Percentiles rank a stretch among this genome's conserved stretches.
These are phyloP conservation scores for Neosilurus mollespiculum DNA, from an alignment of 2,797 vertebrate species.

Conservation along the genomic window DNA sequence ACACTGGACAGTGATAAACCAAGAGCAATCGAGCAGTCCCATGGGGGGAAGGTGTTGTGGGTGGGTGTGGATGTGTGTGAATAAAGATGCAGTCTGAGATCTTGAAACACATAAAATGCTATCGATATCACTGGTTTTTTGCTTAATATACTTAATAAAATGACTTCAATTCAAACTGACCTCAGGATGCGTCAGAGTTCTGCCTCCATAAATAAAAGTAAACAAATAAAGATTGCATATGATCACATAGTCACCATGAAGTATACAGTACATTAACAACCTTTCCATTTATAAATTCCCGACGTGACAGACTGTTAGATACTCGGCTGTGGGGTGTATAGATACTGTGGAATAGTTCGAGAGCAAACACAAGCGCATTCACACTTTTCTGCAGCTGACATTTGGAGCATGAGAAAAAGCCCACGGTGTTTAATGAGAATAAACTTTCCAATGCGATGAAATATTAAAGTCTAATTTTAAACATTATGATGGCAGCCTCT, in stretches of 20 bases:
- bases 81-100: slow-evolving; percentile 43
- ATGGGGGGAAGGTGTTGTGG: slow-evolving; percentile 13
- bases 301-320: slow-evolving; percentile 28
- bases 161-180: not conserved
- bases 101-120: slow-evolving; percentile 28
- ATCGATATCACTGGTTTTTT: slow-evolving; percentile 11
- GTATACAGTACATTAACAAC: slow-evolving; percentile 27
- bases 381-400: slow-evolving; percentile 82
- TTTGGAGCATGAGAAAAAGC: slow-evolving; percentile 79
- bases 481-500: slow-evolving; percentile 70
- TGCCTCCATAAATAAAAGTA: not conserved
- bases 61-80: slow-evolving; percentile 13
- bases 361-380: slow-evolving; percentile 71
- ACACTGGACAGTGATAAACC: slow-evolving; percentile 66
- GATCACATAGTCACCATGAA: not conserved
- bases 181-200: slow-evolving; percentile 22
- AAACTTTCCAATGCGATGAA: slow-evolving; percentile 84
- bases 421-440: slow-evolving; percentile 83
- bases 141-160: slow-evolving; percentile 27
- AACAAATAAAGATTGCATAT: not conserved
- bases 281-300: slow-evolving; percentile 34
- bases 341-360: slow-evolving; percentile 40
- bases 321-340: slow-evolving; percentile 29
- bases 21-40: slow-evolving; percentile 58
- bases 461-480: slow-evolving; percentile 92